These are phyloP conservation scores for Petromus typicus DNA, from an alignment of 2,113 vertebrate species.

Conservation along the genomic window DNA sequence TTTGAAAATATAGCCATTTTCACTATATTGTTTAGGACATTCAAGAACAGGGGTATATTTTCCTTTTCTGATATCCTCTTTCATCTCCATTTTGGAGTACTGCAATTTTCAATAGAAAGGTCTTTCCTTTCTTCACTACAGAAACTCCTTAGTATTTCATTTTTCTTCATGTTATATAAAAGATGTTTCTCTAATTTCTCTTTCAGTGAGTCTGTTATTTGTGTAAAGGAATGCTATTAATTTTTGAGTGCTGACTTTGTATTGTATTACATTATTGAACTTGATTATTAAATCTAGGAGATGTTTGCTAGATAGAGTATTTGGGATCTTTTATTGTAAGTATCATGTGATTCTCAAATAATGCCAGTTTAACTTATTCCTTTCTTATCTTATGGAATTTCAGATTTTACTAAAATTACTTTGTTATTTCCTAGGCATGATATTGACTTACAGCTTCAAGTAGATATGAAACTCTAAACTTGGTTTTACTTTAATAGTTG, in stretches of 20 bases:
- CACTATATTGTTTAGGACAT: not conserved
- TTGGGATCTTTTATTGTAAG: not conserved
- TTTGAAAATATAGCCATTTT: not conserved
- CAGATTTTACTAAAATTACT: not conserved
- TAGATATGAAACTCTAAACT: not conserved
- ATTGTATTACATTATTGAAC: not conserved
- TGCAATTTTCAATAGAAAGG: not conserved
- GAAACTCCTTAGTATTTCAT: not conserved
- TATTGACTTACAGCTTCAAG: not conserved
- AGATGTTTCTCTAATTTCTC: not conserved
- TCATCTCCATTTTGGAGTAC: not conserved
- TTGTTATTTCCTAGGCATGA: not conserved
- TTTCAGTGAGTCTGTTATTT: not conserved
- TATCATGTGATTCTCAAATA: not conserved
- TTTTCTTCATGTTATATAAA: not conserved
- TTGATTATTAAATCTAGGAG: not conserved
- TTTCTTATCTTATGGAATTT: not conserved
- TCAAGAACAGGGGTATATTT: not conserved
- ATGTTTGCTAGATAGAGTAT: not conserved
- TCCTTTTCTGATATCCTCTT: not conserved
- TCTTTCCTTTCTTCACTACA: not conserved
- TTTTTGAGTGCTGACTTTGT: not conserved
- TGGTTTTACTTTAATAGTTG: not conserved
- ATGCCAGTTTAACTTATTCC: not conserved
- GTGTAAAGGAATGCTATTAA: not conserved